Evolutionary conservation across 2,113 vertebrate genomes (phyloP).

Genomic region (Chrysemys picta): DNA sequence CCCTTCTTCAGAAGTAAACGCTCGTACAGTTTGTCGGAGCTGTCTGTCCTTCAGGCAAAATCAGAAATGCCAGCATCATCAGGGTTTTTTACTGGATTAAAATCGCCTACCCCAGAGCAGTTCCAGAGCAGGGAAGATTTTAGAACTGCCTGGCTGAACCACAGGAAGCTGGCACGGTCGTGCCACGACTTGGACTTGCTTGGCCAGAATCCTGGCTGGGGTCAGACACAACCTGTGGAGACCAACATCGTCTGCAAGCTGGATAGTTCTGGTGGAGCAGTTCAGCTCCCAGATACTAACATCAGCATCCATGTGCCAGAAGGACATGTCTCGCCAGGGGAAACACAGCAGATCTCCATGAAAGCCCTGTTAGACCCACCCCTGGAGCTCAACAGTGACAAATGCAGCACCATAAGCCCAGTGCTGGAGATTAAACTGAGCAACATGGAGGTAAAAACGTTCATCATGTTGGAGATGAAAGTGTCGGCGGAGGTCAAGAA

Average conservation of each 20-base stretch:
- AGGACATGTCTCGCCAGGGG: slow-evolving; percentile 88
- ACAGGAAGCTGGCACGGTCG: slow-evolving; percentile 94
- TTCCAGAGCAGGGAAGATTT: slow-evolving; percentile 97
- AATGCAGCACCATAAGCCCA: slow-evolving; percentile 90
- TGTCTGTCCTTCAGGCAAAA: slow-evolving; percentile 92
- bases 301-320: slow-evolving; percentile 92
- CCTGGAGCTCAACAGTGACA: slow-evolving; percentile 92
- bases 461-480: slow-evolving; percentile 91
- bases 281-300: slow-evolving; percentile 92
- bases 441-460: slow-evolving; percentile 91
- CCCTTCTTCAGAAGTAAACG: slow-evolving; percentile 96
- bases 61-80: slow-evolving; percentile 60
- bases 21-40: slow-evolving; percentile 95
- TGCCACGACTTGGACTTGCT: slow-evolving; percentile 95
- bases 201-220: slow-evolving; percentile 96
- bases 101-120: slow-evolving; percentile 93
- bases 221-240: slow-evolving; percentile 95
- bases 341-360: slow-evolving; percentile 94
- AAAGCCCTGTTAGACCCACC: slow-evolving; percentile 93
- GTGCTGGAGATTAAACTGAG: slow-evolving; percentile 95
- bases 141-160: slow-evolving; percentile 92
- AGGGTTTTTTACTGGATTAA: slow-evolving; percentile 87
- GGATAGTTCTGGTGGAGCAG: slow-evolving; percentile 90
- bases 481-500: slow-evolving; percentile 89
- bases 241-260: slow-evolving; percentile 93